Conservation (phyloP, 1,140 invertebrate genomes). For the Spodoptera frugiperda region DNA sequence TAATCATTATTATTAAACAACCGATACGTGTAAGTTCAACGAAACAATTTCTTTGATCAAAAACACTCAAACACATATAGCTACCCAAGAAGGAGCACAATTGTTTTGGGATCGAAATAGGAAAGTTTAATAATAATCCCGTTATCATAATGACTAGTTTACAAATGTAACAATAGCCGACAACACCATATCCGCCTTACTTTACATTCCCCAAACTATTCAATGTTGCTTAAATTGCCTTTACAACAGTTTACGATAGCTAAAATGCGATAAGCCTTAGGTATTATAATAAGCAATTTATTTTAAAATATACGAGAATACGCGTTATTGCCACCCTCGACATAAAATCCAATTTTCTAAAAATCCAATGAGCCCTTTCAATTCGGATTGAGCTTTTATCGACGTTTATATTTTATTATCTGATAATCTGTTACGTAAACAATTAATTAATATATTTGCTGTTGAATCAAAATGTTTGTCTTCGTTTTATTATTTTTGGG, state of each 20-base stretch:
- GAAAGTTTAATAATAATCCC: slow-evolving; percentile 53
- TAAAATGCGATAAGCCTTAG: slow-evolving; percentile 57
- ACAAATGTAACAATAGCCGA: slow-evolving; percentile 52
- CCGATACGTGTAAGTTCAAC: neutral
- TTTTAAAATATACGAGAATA: slow-evolving; percentile 55
- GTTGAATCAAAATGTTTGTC: slow-evolving; percentile 24
- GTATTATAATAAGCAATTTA: slow-evolving; percentile 60
- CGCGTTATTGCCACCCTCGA: slow-evolving; percentile 37
- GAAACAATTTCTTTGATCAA: slow-evolving; percentile 8
- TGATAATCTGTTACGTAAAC: slow-evolving; percentile 40
- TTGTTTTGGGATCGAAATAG: slow-evolving; percentile 36
- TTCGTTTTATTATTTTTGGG: slow-evolving; percentile 3
- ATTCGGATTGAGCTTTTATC: slow-evolving; percentile 35
- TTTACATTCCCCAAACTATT: slow-evolving; percentile 54
- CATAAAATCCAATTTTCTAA: slow-evolving; percentile 50
- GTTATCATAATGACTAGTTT: slow-evolving; percentile 55
- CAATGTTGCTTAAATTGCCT: slow-evolving; percentile 60
- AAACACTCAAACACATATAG: neutral
- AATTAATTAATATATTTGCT: slow-evolving; percentile 29
- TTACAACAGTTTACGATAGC: slow-evolving; percentile 57
- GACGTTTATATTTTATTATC: slow-evolving; percentile 40
- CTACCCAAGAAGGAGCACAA: slow-evolving; percentile 15
- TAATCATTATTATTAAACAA: no score
- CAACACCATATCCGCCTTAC: slow-evolving; percentile 53
- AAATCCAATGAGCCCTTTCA: slow-evolving; percentile 45